Evolutionary conservation across 2,113 vertebrate species (phyloP), one percentile per base, ranked within the genome.

Genomic region (Ptilorrhoa leucosticta): DNA sequence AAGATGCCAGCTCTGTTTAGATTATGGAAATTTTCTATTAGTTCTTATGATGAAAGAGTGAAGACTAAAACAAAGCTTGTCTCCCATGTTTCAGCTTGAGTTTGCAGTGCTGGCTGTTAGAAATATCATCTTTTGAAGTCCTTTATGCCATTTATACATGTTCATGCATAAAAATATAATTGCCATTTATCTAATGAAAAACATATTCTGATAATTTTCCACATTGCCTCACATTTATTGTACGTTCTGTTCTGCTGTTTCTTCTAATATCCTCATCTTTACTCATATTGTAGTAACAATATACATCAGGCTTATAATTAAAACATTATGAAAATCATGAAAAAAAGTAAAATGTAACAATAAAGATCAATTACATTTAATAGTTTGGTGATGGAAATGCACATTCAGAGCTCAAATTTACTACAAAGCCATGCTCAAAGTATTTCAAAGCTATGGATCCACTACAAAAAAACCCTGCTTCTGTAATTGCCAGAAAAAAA

Each of bases 41-140:
- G 26, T 88, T 84, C 19, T 79, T 75, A 68, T 70, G 68, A 86
- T 48, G 64, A 92, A 97, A 91, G 47, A 6, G 3, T 83, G 15
- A 83, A 39, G 39, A 93, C 13, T 77, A 94, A 70, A 91, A 89
- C 19, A 83, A 94, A 63, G 31, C 15, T 83, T 91, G 30, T 66
- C 20, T 83, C 27, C 90, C 66, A 56, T 54, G 24, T 70, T 87
- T 91, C 65, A 88, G 37, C 35, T 93, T 86, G 70, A 83, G 39
- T 80, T 93, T 86, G 22, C 24, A 88, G 30, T 64, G 7, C 26
- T 88, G 47, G 21, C 64, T 66, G 71, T 81, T 48, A 91, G 61
- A 78, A 94, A 84, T 64, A 72, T 31, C 10, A 84, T 85, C 87
- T 87, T 91, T 91, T 95, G 91, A 93, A 94, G 48, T 90, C n/a